phyloP scores from a whole-genome alignment of 2,888 invertebrate genomes.

The Mythimna pallens region DNA sequence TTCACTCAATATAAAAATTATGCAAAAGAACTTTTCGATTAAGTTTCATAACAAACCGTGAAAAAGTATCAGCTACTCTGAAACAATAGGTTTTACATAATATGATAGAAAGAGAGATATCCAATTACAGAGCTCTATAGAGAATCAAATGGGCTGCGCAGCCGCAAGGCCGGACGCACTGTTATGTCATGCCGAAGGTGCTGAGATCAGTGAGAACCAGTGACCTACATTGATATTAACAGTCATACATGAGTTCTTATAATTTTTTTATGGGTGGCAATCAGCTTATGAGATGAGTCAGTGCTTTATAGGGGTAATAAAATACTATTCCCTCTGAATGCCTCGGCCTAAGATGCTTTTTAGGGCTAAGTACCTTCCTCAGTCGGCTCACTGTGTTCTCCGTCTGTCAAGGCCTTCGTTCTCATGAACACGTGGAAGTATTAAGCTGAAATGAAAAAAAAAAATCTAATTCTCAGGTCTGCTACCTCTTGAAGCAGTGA shows the following conservation, averaged over 20 bases:
- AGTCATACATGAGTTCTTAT: constrained; percentile 32
- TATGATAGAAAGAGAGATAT: constrained; percentile 39
- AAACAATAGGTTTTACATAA: constrained; percentile 45
- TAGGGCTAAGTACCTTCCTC: too few species aligned
- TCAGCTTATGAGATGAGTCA: not conserved
- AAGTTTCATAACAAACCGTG: constrained; percentile 28
- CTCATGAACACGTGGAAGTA: too few species aligned
- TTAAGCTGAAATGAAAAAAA: too few species aligned
- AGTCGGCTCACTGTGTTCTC: too few species aligned
- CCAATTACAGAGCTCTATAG: constrained; percentile 15
- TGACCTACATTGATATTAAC: constrained; percentile 54
- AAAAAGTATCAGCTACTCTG: constrained; percentile 25
- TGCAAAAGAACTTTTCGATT: constrained; percentile 8
- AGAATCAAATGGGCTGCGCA: constrained; percentile 27
- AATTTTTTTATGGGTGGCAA: not conserved
- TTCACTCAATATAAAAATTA: constrained; percentile 17
- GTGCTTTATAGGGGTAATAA: not conserved
- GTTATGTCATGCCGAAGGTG: constrained; percentile 56
- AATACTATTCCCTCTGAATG: not conserved
- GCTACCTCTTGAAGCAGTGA: too few species aligned
- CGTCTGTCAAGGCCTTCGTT: too few species aligned
- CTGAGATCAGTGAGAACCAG: constrained; percentile 37
- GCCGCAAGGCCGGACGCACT: constrained; percentile 27
- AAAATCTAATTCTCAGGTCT: too few species aligned
- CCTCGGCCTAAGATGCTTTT: too few species aligned